phyloP scores from a whole-genome alignment of 2,113 vertebrate species.

The Dipodomys spectabilis region DNA sequence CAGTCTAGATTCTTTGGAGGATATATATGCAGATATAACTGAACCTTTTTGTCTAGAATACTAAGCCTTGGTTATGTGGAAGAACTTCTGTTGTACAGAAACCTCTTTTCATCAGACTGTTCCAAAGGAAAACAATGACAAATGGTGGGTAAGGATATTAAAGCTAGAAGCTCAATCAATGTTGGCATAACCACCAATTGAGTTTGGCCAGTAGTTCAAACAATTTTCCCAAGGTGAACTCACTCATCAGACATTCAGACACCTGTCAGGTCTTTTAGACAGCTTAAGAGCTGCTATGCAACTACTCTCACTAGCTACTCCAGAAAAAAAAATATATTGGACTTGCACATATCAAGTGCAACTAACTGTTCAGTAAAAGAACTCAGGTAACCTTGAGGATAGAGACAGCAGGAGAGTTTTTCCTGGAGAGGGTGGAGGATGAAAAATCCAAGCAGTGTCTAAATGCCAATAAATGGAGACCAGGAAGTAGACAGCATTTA shows the following conservation, averaged over 20 bases:
- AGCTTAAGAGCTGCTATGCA: slow-evolving; percentile 37
- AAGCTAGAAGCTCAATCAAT: slow-evolving; percentile 18
- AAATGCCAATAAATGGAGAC: neutral
- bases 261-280: slow-evolving; percentile 10
- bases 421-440: neutral
- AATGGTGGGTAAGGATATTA: neutral
- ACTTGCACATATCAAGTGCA: neutral
- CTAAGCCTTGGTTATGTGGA: slow-evolving; percentile 5
- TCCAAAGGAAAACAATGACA: neutral
- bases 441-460: neutral
- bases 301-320: slow-evolving; percentile 13
- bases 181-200: neutral
- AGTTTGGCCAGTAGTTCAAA: slow-evolving; percentile 16
- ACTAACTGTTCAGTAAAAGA: slow-evolving; percentile 14
- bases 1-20: neutral
- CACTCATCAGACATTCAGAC: slow-evolving; percentile 46
- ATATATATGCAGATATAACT: neutral
- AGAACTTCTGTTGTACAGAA: slow-evolving; percentile 11
- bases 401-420: neutral
- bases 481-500: neutral
- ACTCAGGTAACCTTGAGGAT: neutral
- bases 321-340: slow-evolving; percentile 49
- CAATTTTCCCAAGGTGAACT: slow-evolving; percentile 25
- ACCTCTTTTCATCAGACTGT: slow-evolving; percentile 11
- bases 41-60: neutral